Evolutionary conservation across 2,113 vertebrate genomes (phyloP), one percentile per base, ranked within the genome.

Genomic region (Plectropomus leopardus): DNA sequence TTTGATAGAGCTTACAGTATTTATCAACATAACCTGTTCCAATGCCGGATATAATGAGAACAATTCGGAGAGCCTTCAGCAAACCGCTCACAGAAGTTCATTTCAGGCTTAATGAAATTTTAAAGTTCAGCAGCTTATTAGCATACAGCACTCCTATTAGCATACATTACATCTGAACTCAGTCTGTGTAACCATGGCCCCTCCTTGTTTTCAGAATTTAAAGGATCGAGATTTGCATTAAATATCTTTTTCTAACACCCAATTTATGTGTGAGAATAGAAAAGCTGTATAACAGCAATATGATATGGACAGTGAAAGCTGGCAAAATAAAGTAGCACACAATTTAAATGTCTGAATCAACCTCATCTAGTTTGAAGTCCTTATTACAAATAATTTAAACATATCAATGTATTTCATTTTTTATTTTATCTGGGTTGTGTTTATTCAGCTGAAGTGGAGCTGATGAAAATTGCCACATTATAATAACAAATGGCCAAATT

Each of bases 61-160:
- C 50, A 75, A 75, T 71, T 74, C 82, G 60, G 17, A 50, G 54
- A 73, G 78, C 86, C 72, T 65, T 72, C 36, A 82, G 86, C 81
- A 54, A 80, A 83, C 23, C 8, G 21, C 74, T 66, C 53, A 65
- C 57, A 45, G n/a, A 84, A 82, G 69, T 91, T 88, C 17, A 82
- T 83, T 87, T 76, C 21, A 36, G 66, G 75, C 69, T 14, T 74
- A 84, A 89, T 90, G 57, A 82, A 73, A 88, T 83, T 76, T 89
- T 84, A 86, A 89, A 86, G 78, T 89, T 86, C 87, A 83, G 66
- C 24, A 5, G 51, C 58, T 87, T 57, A 83, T 91, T 85, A 82
- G 84, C 84, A 83, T 77, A 55, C 57, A 76, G 47, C 15, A 17
- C 67, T 23, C 17, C 30, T 14, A 83, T 87, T 90, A 76, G 84